Evolutionary conservation across 2,888 invertebrate genomes (phyloP), one percentile per base, ranked within the genome.

Genomic region (Pachydiplax longipennis): DNA sequence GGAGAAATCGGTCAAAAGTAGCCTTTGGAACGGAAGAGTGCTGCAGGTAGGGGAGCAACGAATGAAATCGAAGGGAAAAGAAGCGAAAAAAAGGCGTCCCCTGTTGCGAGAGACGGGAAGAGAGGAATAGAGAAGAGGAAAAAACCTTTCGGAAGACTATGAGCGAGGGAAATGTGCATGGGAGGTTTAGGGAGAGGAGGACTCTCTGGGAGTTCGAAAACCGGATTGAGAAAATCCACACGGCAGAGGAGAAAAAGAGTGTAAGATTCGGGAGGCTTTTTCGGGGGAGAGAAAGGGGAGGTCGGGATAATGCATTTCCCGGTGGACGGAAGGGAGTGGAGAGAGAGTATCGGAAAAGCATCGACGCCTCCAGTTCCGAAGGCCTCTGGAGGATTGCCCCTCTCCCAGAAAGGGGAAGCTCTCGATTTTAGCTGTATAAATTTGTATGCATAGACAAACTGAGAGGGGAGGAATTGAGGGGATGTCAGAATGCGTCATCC

Each of bases 401-500:
- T 58, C 87, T 18, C 81, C 22, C 81, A 40, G 35, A 13, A n/a
- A 25, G 87, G 58, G 87, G 37, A 61, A 61, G 87, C 25, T 73
- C 87, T n/a, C 53, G 58, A 61, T 18, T 53, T 37, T 87, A 53
- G 87, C 87, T 18, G 87, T 87, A 87, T 87, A 87, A 87, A 87
- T 87, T 87, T 58, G 87, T 87, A 87, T 87, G 87, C 87, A 87
- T 87, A 48, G 48, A 87, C 87, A 61, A 87, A 61, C 53, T 35
- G 58, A 61, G 37, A 2, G 53, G 13, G 35, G 37, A 61, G 44
- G 44, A 44, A 44, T 44, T 44, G 44, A 44, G 37, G 35, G 37
- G 61, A 31, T 37, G 61, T 87, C 53, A 37, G 61, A 87, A 61
- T 87, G 53, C 53, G 87, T 87, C 87, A 87, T 61, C 87, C n/a